Conservation (phyloP, 1,140 invertebrate genomes). For the Listronotus oregonensis region DNA sequence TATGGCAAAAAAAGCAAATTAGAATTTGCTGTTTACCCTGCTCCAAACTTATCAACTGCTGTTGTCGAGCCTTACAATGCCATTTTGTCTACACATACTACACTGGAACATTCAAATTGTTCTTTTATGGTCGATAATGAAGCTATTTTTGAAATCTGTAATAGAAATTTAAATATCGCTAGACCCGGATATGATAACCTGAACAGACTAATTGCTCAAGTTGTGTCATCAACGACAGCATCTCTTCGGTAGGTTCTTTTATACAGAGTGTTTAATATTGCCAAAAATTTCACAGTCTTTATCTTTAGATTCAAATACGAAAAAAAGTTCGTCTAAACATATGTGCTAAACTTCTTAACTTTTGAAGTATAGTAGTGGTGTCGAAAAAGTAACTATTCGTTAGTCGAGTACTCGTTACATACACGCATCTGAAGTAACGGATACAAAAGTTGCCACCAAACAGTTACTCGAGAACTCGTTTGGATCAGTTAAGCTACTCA, state of each 20-base stretch:
- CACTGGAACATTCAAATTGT: slow-evolving; percentile 67
- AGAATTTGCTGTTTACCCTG: slow-evolving; percentile 79
- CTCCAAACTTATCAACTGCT: slow-evolving; percentile 71
- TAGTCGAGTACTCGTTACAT: too few species aligned
- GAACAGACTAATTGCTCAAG: slow-evolving; percentile 71
- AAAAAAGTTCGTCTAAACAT: too few species aligned
- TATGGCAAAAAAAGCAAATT: slow-evolving; percentile 78
- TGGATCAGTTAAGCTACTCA: too few species aligned
- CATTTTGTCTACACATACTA: slow-evolving; percentile 67
- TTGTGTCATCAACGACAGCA: slow-evolving; percentile 78
- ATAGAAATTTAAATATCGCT: slow-evolving; percentile 68
- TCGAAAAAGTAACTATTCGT: too few species aligned
- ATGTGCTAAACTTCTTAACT: too few species aligned
- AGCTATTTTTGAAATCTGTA: slow-evolving; percentile 75
- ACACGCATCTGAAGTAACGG: too few species aligned
- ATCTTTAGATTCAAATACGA: too few species aligned
- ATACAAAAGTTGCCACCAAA: too few species aligned
- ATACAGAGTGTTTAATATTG: too few species aligned
- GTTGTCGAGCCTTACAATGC: slow-evolving; percentile 77
- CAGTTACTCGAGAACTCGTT: too few species aligned
- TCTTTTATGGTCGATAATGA: slow-evolving; percentile 73
- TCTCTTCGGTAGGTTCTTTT: slow-evolving; percentile 61
- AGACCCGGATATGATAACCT: slow-evolving; percentile 68
- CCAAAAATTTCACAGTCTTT: too few species aligned
- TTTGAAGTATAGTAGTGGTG: too few species aligned